These are phyloP conservation scores for Antedon mediterranea DNA, from an alignment of 53 echinoderm and acorn worm species.

Conservation along the genomic window DNA sequence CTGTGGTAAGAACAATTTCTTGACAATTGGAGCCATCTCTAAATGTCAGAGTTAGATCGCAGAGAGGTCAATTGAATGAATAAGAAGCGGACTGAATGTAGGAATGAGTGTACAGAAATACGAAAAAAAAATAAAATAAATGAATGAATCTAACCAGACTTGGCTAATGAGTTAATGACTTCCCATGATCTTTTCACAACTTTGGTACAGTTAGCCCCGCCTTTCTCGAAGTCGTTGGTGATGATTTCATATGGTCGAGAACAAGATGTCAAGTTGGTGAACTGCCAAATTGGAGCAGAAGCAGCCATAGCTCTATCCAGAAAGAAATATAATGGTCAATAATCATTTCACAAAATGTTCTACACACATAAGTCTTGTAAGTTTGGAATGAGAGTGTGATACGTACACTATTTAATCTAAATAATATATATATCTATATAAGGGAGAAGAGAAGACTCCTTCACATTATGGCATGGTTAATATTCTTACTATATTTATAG, in stretches of 20 bases:
- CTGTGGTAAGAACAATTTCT: too few species aligned
- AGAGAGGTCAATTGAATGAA: too few species aligned
- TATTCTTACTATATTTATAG: too few species aligned
- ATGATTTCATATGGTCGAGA: slow-evolving; percentile 23
- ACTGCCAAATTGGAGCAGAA: slow-evolving; percentile 95
- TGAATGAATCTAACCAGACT: slow-evolving; percentile 30
- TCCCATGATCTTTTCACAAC: slow-evolving; percentile 57
- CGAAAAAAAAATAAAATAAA: not conserved
- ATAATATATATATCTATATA: too few species aligned
- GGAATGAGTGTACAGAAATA: not conserved
- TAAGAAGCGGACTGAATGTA: too few species aligned
- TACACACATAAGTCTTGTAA: too few species aligned
- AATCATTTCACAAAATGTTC: not conserved
- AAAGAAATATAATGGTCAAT: not conserved
- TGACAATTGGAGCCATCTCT: too few species aligned
- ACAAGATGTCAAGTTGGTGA: slow-evolving; percentile 42
- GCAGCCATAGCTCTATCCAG: slow-evolving; percentile 49
- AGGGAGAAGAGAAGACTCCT: too few species aligned
- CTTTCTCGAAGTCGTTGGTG: slow-evolving; percentile 57
- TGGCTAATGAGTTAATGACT: slow-evolving; percentile 30
- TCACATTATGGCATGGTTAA: too few species aligned
- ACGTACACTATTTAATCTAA: too few species aligned
- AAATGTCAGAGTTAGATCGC: too few species aligned
- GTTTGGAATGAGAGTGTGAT: too few species aligned
- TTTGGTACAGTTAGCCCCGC: slow-evolving; percentile 39